Conservation (phyloP, 2,888 invertebrate genomes). For the Lymantria dispar region DNA sequence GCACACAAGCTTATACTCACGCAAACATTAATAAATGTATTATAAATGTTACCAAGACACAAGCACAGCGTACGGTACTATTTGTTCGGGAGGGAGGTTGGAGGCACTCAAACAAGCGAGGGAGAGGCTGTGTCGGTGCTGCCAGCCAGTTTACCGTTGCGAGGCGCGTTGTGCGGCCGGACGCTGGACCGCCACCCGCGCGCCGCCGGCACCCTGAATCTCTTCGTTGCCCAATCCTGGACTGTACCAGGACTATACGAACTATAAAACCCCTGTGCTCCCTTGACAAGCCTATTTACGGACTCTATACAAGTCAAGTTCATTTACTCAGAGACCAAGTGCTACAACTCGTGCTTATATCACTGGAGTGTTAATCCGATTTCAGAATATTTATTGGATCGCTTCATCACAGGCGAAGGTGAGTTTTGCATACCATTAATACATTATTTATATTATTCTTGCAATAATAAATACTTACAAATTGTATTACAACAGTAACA, state of each 20-base stretch:
- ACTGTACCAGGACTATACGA: constrained; percentile 46
- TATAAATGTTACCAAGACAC: constrained; percentile 79
- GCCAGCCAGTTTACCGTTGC: constrained; percentile 81
- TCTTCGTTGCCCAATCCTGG: constrained; percentile 50
- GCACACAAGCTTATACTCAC: constrained; percentile 57
- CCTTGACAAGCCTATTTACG: constrained; percentile 43
- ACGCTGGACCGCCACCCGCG: constrained; percentile 73
- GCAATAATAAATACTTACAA: background rate
- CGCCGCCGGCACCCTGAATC: constrained; percentile 69
- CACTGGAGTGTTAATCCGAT: constrained; percentile 76
- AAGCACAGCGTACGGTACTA: constrained; percentile 79
- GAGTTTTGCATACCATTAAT: constrained; percentile 38
- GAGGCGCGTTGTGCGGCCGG: constrained; percentile 81
- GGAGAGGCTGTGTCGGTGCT: constrained; percentile 76
- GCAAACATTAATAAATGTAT: constrained; percentile 72
- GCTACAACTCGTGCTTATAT: constrained; percentile 74
- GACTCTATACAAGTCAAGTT: constrained; percentile 53
- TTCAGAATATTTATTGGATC: constrained; percentile 77
- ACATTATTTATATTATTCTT: background rate
- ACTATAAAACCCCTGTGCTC: constrained; percentile 49
- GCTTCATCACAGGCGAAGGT: constrained; percentile 62
- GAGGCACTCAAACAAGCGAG: constrained; percentile 77
- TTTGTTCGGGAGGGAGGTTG: constrained; percentile 80
- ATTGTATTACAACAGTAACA: background rate
- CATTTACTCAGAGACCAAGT: constrained; percentile 66